A percentile compares a stretch with the other conserved stretches of the same genome.
phyloP scores from a whole-genome alignment of 2,797 vertebrate species.

The Mormyrus hasselquistii region DNA sequence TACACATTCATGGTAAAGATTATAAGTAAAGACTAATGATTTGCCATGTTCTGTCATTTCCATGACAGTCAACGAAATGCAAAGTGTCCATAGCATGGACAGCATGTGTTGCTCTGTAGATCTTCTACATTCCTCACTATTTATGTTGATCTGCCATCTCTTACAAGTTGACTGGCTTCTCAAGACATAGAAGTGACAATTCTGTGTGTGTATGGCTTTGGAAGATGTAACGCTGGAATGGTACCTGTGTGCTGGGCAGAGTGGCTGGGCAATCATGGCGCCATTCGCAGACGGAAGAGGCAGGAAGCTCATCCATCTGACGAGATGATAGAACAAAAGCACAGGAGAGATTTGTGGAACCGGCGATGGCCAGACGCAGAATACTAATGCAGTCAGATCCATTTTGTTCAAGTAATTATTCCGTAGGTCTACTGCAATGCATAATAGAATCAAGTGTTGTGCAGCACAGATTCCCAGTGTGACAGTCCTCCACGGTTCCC shows the following conservation, averaged over 20 bases:
- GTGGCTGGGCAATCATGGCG: background rate
- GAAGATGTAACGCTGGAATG: background rate
- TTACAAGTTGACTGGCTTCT: background rate
- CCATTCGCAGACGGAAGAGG: background rate
- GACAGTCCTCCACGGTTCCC: background rate
- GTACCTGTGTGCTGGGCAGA: background rate
- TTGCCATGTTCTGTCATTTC: background rate
- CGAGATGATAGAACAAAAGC: background rate
- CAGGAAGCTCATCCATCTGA: background rate
- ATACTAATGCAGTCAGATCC: slow-evolving; percentile 6
- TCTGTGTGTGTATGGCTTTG: background rate
- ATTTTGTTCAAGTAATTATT: slow-evolving; percentile 12
- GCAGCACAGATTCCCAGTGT: background rate
- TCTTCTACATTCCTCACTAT: background rate
- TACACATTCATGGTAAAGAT: background rate
- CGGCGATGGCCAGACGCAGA: slow-evolving; percentile 1
- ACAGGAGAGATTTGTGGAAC: background rate
- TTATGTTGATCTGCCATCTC: background rate
- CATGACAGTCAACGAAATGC: background rate
- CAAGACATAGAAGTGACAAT: background rate
- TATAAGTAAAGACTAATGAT: background rate
- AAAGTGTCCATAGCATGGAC: background rate
- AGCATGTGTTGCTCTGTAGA: background rate
- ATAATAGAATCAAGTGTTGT: background rate
- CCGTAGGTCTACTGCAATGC: background rate